These are phyloP conservation scores for Leptarthrus brevirostris DNA, from an alignment of 2,888 invertebrate genomes.

Conservation along the genomic window DNA sequence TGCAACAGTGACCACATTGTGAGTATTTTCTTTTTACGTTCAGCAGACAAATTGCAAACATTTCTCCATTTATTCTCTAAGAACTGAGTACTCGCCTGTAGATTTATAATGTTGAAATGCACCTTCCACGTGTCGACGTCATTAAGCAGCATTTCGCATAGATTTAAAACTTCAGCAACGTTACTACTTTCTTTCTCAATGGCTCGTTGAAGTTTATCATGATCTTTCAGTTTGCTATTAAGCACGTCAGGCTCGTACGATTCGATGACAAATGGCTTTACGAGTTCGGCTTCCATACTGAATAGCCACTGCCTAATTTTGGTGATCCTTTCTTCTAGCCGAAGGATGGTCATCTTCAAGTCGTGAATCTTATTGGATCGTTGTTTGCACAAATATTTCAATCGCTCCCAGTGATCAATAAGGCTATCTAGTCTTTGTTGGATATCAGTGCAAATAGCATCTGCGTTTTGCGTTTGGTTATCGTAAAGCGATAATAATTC, in stretches of 20 bases:
- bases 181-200: constrained; percentile 83
- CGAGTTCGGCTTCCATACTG: constrained; percentile 77
- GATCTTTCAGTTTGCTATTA: constrained; percentile 76
- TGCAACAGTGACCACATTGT: constrained; percentile 73
- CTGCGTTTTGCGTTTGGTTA: constrained; percentile 73
- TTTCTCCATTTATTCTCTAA: constrained; percentile 84
- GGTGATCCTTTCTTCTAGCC: constrained; percentile 78
- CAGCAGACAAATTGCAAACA: constrained; percentile 79
- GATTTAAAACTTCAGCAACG: constrained; percentile 81
- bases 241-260: constrained; percentile 74
- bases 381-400: constrained; percentile 74
- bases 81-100: constrained; percentile 76
- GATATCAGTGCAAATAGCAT: constrained; percentile 71
- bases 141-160: constrained; percentile 80
- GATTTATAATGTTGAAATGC: constrained; percentile 76
- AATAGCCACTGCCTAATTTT: constrained; percentile 80
- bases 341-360: constrained; percentile 76
- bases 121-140: constrained; percentile 80
- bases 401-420: constrained; percentile 76
- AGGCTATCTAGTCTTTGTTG: constrained; percentile 72
- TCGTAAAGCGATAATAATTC: constrained; percentile 73
- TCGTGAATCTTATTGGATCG: constrained; percentile 79
- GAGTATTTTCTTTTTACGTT: constrained; percentile 76
- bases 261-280: constrained; percentile 76
- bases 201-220: constrained; percentile 78